Conservation (phyloP, 1,140 invertebrate genomes). For the Gryllus bimaculatus region DNA sequence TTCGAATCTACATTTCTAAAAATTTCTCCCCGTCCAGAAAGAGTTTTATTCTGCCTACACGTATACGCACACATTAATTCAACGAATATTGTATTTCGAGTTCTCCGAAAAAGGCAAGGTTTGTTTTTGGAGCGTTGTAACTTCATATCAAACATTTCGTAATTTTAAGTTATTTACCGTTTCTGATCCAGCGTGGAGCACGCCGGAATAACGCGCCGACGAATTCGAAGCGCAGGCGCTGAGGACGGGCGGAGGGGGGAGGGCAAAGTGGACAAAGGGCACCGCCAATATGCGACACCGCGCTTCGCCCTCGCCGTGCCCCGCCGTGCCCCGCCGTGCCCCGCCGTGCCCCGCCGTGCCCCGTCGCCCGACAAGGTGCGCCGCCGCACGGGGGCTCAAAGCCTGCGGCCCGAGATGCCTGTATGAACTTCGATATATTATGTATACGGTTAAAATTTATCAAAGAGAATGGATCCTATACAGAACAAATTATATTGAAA, state of each 20-base stretch:
- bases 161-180: not conserved
- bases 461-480: conserved; percentile 1
- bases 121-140: not conserved
- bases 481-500: not conserved
- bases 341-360: not conserved
- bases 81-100: no score
- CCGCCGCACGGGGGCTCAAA: not conserved
- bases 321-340: no score
- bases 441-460: conserved; percentile 2
- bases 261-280: not conserved
- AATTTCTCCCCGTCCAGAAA: no score
- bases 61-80: no score
- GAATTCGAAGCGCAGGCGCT: not conserved
- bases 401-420: not conserved
- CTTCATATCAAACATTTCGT: not conserved
- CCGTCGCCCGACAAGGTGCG: not conserved
- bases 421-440: not conserved
- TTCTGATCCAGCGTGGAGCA: not conserved
- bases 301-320: no score
- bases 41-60: no score
- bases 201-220: not conserved
- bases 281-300: no score
- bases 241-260: no score
- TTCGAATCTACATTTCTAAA: no score
- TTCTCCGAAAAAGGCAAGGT: no score